Evolutionary conservation across 53 echinoderm and acorn worm genomes (phyloP), one percentile per base, ranked within the genome.

Genomic region (Echinometra lucunter): DNA sequence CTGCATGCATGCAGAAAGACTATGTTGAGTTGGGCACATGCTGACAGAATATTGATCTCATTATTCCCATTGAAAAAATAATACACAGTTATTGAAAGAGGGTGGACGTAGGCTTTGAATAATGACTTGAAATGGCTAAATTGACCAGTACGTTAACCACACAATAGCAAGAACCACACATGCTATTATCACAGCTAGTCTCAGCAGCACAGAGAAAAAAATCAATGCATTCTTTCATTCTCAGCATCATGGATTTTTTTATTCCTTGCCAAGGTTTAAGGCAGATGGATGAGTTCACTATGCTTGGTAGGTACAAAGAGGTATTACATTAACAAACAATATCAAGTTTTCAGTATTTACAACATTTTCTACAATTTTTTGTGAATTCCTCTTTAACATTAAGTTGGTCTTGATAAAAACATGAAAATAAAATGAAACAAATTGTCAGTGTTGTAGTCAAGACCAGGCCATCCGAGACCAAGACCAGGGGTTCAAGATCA

Each of bases 161-260:
- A 85, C 85, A 85, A 85, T 85, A 28, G 49, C 85, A n/a, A 30
- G 11, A 49, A 85, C 85, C 85, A 89, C 58, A 89, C 89, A 37
- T 58, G 60, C 25, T 60, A 89, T 89, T 89, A 89, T 89, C 89
- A 35, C 58, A 57, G 60, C 57, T 30, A 58, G 25, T 40, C 58
- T 57, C 10, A 55, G n/a, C 58, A 89, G 89, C 57, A 60, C 89
- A 89, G 89, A 60, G 27, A 40, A 37, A 34, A 89, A 89, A 89
- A 89, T 89, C 89, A 89, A 89, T 89, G 57, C 60, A 58, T 30
- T 49, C 60, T 58, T 58, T 89, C 8, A 58, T 47, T 89, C 37
- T 37, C 16, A 11, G 47, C 12, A 15, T 16, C 15, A 89, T 89
- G 11, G 89, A 89, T 89, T 89, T 89, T 60, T 85, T 58, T 60